These are phyloP conservation scores for Knipowitschia caucasica DNA, from an alignment of 2,797 vertebrate genomes.

Conservation along the genomic window DNA sequence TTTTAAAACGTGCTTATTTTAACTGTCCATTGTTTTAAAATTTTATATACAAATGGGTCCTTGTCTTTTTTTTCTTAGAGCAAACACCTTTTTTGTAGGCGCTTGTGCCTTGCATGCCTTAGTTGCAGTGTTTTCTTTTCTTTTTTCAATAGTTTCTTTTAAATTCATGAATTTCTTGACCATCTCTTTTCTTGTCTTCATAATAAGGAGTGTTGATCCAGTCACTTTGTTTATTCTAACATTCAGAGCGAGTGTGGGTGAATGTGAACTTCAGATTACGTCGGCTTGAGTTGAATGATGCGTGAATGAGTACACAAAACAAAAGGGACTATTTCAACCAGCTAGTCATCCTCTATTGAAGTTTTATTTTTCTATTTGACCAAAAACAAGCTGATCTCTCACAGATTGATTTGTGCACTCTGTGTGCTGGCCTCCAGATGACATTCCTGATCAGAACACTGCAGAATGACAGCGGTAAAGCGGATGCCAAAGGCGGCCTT, in stretches of 20 bases:
- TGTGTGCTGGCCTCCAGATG: slow-evolving; percentile 37
- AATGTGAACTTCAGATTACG: slow-evolving; percentile 29
- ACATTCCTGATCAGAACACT: slow-evolving; percentile 54
- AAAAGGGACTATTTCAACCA: slow-evolving; percentile 72
- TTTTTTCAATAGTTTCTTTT: slow-evolving; percentile 47
- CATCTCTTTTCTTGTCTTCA: slow-evolving; percentile 3
- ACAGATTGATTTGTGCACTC: slow-evolving; percentile 37
- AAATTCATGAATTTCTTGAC: slow-evolving; percentile 24
- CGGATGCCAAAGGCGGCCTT: slow-evolving; percentile 62
- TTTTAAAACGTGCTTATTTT: slow-evolving; percentile 70
- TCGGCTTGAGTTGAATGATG: not conserved
- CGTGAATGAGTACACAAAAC: slow-evolving; percentile 37
- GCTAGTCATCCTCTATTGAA: slow-evolving; percentile 69
- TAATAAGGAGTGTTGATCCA: slow-evolving; percentile 30
- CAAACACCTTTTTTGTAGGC: slow-evolving; percentile 61
- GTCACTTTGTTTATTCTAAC: slow-evolving; percentile 57
- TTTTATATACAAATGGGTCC: slow-evolving; percentile 51
- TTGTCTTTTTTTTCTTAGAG: slow-evolving; percentile 42
- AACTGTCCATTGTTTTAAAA: slow-evolving; percentile 57
- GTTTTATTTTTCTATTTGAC: slow-evolving; percentile 71
- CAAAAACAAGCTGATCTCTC: slow-evolving; percentile 56
- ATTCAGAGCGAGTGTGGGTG: slow-evolving; percentile 60
- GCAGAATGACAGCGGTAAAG: slow-evolving; percentile 55
- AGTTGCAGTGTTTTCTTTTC: slow-evolving; percentile 69
- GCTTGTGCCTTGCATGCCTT: slow-evolving; percentile 80